phyloP scores from a whole-genome alignment of 1,140 invertebrate genomes.

The Magallana ariakensis region DNA sequence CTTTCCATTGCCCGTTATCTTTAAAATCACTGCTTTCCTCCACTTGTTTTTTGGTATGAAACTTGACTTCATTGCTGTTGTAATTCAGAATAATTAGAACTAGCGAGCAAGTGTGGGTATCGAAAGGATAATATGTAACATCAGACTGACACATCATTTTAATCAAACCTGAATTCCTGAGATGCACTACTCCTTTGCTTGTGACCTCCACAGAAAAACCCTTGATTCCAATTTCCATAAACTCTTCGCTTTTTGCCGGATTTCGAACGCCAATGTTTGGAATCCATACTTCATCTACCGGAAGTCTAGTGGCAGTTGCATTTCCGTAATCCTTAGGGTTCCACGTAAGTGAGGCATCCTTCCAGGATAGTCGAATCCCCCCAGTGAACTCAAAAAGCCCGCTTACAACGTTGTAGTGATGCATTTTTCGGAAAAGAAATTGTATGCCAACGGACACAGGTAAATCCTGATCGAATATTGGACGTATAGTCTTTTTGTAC shows the following conservation, averaged over 20 bases:
- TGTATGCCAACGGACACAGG: background rate
- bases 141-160: conserved; percentile 54
- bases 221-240: background rate
- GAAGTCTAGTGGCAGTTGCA: conserved; percentile 65
- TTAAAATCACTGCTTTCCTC: background rate
- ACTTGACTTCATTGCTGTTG: background rate
- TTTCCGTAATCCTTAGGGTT: conserved; percentile 84
- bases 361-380: conserved; percentile 44
- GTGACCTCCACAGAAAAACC: conserved; percentile 32
- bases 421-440: background rate
- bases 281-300: conserved; percentile 48
- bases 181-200: background rate
- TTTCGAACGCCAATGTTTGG: conserved; percentile 52
- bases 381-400: conserved; percentile 34
- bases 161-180: background rate
- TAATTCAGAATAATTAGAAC: background rate
- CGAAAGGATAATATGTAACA: conserved; percentile 56
- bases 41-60: background rate
- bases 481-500: background rate
- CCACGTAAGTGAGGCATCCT: conserved; percentile 48
- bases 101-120: conserved; percentile 50
- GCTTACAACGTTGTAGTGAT: background rate
- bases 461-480: background rate
- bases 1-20: background rate
- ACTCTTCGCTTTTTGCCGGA: background rate